Percentiles rank a stretch among this genome's conserved stretches.
Evolutionary conservation across 35 echinoderm and acorn worm genomes (phyloP).

Genomic region (Amphiura filiformis): DNA sequence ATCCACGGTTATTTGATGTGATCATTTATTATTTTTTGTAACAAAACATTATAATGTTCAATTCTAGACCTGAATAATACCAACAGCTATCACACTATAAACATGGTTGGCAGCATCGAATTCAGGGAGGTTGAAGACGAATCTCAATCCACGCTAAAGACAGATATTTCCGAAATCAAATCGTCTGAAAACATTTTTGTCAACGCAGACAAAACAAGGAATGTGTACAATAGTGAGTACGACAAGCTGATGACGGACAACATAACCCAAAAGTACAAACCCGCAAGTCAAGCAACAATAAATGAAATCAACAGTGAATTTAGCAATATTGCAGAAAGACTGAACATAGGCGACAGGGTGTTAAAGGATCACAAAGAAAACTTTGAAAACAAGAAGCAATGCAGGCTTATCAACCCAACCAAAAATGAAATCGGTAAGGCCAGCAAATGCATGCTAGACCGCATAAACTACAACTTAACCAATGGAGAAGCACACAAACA

Average conservation of each 20-base stretch:
- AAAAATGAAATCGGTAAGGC: slow-evolving; percentile 43
- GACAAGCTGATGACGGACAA: neutral
- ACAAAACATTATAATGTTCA: too few relatives aligned
- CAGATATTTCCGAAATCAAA: too few relatives aligned
- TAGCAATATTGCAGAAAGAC: neutral
- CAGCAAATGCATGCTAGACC: slow-evolving; percentile 40
- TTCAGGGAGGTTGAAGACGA: too few relatives aligned
- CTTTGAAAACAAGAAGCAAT: slow-evolving; percentile 24
- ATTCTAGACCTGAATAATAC: too few relatives aligned
- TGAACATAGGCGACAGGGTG: neutral
- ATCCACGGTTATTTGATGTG: too few relatives aligned
- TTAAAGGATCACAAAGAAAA: slow-evolving; percentile 44
- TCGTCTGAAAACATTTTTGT: too few relatives aligned
- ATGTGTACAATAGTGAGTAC: neutral
- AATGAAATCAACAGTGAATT: neutral
- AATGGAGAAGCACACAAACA: slow-evolving; percentile 21
- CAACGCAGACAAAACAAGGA: too few relatives aligned
- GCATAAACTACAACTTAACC: slow-evolving; percentile 37
- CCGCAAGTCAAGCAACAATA: neutral
- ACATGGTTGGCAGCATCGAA: too few relatives aligned
- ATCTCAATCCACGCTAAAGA: too few relatives aligned
- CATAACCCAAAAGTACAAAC: neutral
- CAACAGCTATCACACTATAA: too few relatives aligned
- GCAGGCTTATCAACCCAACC: slow-evolving; percentile 48
- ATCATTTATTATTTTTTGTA: too few relatives aligned